Conservation (phyloP, 2,113 vertebrate species). For the Atlantisia rogersi region DNA sequence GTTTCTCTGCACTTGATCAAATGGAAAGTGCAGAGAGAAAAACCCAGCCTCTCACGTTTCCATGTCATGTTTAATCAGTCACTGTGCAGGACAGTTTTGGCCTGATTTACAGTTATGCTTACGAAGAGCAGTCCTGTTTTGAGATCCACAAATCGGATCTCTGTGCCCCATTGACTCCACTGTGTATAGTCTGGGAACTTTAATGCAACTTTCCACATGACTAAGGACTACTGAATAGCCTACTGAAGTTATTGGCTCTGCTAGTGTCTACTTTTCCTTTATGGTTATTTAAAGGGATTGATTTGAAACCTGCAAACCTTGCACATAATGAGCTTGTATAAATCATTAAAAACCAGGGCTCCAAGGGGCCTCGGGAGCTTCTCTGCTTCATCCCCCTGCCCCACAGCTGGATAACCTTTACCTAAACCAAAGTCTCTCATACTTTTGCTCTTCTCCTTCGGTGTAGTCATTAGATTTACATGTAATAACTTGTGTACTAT, state of each 20-base stretch:
- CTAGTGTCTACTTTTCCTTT: constrained; percentile 57
- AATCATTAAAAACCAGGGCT: constrained; percentile 2
- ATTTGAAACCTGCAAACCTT: constrained; percentile 49
- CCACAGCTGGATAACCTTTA: background rate
- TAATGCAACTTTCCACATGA: constrained; percentile 63
- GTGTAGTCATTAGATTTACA: background rate
- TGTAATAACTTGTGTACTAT: background rate
- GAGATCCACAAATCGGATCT: constrained; percentile 61
- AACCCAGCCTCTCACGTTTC: constrained; percentile 42
- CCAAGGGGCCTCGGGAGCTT: constrained; percentile 7
- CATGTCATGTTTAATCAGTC: constrained; percentile 61
- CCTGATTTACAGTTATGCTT: constrained; percentile 65
- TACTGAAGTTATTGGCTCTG: constrained; percentile 51
- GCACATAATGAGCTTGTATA: constrained; percentile 34
- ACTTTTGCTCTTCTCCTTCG: background rate
- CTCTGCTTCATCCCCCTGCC: constrained; percentile 2
- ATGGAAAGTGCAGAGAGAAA: constrained; percentile 32
- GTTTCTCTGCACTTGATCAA: constrained; percentile 46
- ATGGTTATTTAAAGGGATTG: constrained; percentile 57
- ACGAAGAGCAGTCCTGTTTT: constrained; percentile 58
- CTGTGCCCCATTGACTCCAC: constrained; percentile 66
- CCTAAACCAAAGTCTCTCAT: background rate
- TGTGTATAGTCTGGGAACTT: constrained; percentile 65
- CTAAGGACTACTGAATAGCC: constrained; percentile 67
- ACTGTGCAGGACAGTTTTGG: constrained; percentile 31